Evolutionary conservation across 2,888 invertebrate species (phyloP).

Genomic region (Oxyteleia sp.): DNA sequence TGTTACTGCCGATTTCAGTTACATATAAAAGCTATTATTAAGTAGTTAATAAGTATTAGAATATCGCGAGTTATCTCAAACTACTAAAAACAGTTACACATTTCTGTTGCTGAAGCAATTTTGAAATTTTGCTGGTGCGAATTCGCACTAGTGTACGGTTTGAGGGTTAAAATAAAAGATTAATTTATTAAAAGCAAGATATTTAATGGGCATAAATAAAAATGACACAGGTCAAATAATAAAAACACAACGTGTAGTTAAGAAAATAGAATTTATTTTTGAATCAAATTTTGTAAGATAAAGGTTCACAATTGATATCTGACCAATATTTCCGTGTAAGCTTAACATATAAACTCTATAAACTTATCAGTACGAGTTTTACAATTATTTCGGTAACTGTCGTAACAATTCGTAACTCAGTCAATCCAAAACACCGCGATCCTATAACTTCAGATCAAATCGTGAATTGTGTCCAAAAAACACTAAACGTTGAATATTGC

Average conservation of each 20-base stretch:
- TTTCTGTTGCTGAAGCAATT: too few species aligned
- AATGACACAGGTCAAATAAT: too few species aligned
- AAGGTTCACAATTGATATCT: slow-evolving; percentile 16
- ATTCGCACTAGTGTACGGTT: too few species aligned
- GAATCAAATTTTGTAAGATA: slow-evolving; percentile 40
- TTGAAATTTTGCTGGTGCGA: too few species aligned
- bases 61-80: too few species aligned
- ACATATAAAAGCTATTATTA: too few species aligned
- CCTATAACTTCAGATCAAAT: background rate
- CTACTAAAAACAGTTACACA: too few species aligned
- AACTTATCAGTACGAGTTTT: slow-evolving; percentile 16
- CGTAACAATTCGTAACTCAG: slow-evolving; percentile 11
- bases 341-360: slow-evolving; percentile 46
- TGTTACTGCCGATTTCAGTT: too few species aligned
- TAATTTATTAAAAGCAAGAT: too few species aligned
- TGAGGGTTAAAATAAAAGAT: too few species aligned
- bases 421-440: slow-evolving; percentile 5
- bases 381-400: slow-evolving; percentile 15
- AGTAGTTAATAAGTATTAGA: too few species aligned
- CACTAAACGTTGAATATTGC: slow-evolving; percentile 10
- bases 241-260: slow-evolving; percentile 15
- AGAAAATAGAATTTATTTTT: slow-evolving; percentile 63
- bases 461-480: slow-evolving; percentile 9
- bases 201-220: too few species aligned
- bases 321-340: slow-evolving; percentile 17